Evolutionary conservation across 2,797 vertebrate species (phyloP).

Genomic region (Masticophis lateralis): DNA sequence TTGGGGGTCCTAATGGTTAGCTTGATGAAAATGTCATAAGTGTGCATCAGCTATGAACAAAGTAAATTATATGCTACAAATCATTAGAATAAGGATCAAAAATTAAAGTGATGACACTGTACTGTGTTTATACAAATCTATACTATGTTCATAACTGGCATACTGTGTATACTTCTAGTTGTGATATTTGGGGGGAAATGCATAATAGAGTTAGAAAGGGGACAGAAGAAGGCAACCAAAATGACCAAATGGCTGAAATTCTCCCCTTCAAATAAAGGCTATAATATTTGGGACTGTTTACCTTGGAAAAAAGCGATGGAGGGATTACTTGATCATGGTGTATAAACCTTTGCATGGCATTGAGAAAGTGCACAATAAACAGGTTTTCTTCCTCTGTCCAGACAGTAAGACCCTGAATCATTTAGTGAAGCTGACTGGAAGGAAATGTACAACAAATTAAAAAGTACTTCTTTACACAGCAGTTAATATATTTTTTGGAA

Average conservation of each 20-base stretch:
- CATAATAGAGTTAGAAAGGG: neutral
- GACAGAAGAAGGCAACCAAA: neutral
- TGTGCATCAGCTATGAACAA: neutral
- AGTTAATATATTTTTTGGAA: neutral
- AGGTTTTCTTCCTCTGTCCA: neutral
- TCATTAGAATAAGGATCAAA: neutral
- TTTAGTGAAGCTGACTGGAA: neutral
- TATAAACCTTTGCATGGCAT: neutral
- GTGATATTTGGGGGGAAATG: neutral
- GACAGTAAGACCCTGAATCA: neutral
- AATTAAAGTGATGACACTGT: neutral
- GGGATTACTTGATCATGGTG: neutral
- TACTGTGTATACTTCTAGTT: neutral
- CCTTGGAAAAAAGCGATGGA: neutral
- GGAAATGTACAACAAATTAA: neutral
- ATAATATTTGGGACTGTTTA: neutral
- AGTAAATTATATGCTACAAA: neutral
- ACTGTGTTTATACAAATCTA: neutral
- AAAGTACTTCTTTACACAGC: neutral
- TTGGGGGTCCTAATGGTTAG: neutral
- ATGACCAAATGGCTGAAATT: neutral
- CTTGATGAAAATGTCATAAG: neutral
- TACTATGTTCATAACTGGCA: neutral
- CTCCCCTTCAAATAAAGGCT: neutral
- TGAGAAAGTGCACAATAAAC: neutral